A percentile compares a stretch with the other conserved stretches of the same genome.
Evolutionary conservation across 2,888 invertebrate genomes (phyloP).

Genomic region (Erebia palarica): DNA sequence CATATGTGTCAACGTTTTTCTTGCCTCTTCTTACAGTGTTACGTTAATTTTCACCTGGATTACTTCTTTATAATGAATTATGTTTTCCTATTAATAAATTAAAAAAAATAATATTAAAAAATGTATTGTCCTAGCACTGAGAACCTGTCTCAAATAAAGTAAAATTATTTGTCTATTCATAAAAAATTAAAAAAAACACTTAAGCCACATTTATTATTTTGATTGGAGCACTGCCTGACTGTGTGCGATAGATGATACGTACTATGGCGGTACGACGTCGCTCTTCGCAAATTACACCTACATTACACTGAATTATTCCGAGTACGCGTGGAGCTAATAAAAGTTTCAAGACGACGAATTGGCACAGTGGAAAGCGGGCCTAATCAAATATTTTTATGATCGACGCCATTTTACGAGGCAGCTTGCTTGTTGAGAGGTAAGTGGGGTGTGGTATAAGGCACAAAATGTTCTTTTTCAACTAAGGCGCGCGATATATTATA

Average conservation of each 20-base stretch:
- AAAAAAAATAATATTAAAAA: no score
- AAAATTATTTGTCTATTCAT: no score
- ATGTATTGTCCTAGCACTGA: no score
- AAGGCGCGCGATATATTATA: no score
- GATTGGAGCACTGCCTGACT: background rate
- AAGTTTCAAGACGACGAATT: constrained; percentile 72
- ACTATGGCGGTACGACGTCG: constrained; percentile 13
- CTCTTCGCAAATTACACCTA: constrained; percentile 47
- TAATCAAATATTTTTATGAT: constrained; percentile 83
- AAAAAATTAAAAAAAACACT: background rate
- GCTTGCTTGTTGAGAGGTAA: constrained; percentile 56
- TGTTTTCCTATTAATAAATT: no score
- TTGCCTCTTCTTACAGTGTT: no score
- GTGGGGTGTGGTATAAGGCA: constrained; percentile 33
- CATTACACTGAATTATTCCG: constrained; percentile 49
- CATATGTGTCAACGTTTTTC: no score
- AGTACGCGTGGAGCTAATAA: constrained; percentile 59
- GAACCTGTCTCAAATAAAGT: no score
- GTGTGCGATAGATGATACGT: constrained; percentile 10
- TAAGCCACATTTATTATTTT: constrained; percentile 1
- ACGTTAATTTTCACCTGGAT: no score
- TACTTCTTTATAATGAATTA: no score
- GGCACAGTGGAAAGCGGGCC: constrained; percentile 62
- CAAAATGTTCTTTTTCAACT: background rate
- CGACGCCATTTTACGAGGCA: constrained; percentile 75